Conservation (phyloP, 2,888 invertebrate genomes). For the Temnothorax rugatulus region DNA sequence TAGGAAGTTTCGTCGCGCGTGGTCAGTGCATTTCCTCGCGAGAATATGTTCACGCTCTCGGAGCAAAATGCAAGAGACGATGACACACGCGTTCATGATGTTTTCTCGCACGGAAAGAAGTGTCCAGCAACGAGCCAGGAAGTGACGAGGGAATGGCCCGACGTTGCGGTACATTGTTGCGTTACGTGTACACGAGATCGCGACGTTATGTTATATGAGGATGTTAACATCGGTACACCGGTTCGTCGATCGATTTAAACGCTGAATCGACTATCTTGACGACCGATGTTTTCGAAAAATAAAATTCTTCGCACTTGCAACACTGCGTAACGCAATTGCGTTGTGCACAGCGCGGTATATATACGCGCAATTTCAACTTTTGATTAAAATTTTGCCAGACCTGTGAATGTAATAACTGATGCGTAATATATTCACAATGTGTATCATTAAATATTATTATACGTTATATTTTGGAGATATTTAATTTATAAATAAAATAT, state of each 20-base stretch:
- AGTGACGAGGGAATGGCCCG: constrained; percentile 36
- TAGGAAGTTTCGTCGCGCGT: constrained; percentile 49
- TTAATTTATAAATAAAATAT: not conserved
- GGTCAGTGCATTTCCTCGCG: constrained; percentile 43
- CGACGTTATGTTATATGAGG: constrained; percentile 61
- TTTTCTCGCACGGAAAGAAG: constrained; percentile 62
- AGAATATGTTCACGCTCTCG: constrained; percentile 44
- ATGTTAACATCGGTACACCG: constrained; percentile 13
- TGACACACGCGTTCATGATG: constrained; percentile 53
- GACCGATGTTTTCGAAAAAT: not conserved
- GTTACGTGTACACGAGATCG: constrained; percentile 36
- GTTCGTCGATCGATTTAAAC: not conserved
- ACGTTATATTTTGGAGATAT: not conserved
- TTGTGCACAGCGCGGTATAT: not conserved
- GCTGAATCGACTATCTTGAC: constrained; percentile 21
- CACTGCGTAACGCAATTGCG: constrained; percentile 1
- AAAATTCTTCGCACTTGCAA: constrained; percentile 8
- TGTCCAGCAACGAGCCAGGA: constrained; percentile 56
- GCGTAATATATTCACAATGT: not conserved
- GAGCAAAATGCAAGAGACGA: constrained; percentile 54
- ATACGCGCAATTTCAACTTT: not conserved
- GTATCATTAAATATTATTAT: not conserved
- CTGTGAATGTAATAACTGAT: constrained; percentile 1
- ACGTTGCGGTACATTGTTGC: constrained; percentile 52
- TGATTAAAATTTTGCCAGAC: constrained; percentile 3